Evolutionary conservation across 2,888 invertebrate genomes (phyloP).

Genomic region (Apodemia hepburni): DNA sequence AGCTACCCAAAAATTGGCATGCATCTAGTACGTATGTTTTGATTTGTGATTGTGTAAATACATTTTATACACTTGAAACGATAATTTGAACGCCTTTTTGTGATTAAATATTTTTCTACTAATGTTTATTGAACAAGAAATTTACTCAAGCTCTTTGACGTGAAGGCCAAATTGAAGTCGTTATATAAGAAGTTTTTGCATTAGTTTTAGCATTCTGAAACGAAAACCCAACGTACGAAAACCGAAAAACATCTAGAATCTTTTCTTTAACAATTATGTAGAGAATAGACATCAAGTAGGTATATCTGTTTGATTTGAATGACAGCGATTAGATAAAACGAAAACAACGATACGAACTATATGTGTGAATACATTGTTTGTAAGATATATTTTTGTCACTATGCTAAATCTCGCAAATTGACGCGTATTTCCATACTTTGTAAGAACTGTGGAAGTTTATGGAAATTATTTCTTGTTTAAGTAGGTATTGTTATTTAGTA

Average conservation of each 20-base stretch:
- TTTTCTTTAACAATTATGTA: not conserved
- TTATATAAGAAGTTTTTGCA: too few relatives aligned
- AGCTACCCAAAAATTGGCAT: slow-evolving; percentile 4
- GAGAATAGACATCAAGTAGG: slow-evolving; percentile 4
- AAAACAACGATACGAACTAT: slow-evolving; percentile 28
- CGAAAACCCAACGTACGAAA: too few relatives aligned
- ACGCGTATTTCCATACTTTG: slow-evolving; percentile 15
- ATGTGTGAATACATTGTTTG: slow-evolving; percentile 25
- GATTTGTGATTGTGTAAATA: not conserved
- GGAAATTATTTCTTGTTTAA: not conserved
- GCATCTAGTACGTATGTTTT: not conserved
- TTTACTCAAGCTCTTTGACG: too few relatives aligned
- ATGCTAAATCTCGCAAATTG: slow-evolving; percentile 13
- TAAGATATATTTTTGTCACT: slow-evolving; percentile 18
- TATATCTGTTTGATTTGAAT: slow-evolving; percentile 29
- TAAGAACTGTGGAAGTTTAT: slow-evolving; percentile 9
- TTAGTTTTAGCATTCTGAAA: too few relatives aligned
- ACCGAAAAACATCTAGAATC: slow-evolving; percentile 13
- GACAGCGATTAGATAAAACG: slow-evolving; percentile 36
- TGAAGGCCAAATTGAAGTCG: too few relatives aligned
- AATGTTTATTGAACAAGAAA: too few relatives aligned
- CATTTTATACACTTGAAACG: not conserved
- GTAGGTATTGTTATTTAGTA: not conserved
- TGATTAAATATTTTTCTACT: not conserved
- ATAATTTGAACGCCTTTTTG: not conserved